These are phyloP conservation scores for Ophioninae sp. DNA, from an alignment of 2,888 invertebrate genomes.

Conservation along the genomic window DNA sequence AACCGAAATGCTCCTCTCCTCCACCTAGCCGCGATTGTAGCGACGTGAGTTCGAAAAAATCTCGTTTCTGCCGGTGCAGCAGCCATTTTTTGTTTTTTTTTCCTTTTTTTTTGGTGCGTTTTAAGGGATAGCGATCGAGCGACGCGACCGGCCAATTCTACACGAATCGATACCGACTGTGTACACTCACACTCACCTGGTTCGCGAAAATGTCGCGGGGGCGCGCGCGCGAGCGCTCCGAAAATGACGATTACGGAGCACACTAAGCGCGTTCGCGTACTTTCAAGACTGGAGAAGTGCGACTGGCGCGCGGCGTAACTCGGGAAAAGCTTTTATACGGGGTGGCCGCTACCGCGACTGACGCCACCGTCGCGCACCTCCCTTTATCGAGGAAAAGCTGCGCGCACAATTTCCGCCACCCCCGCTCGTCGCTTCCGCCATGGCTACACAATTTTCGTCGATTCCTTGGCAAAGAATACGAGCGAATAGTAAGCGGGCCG, in stretches of 20 bases:
- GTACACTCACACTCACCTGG: constrained; percentile 19
- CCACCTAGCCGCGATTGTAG: no score
- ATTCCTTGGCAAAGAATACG: background rate
- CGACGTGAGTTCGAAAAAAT: no score
- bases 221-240: constrained; percentile 35
- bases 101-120: no score
- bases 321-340: constrained; percentile 78
- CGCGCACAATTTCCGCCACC: constrained; percentile 64
- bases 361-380: background rate
- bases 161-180: background rate
- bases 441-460: constrained; percentile 43
- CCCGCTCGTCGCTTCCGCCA: constrained; percentile 57
- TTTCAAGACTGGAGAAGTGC: constrained; percentile 68
- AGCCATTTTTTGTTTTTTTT: no score
- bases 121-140: background rate
- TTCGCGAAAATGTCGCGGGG: constrained; percentile 26
- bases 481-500: no score
- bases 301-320: constrained; percentile 76
- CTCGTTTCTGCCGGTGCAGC: no score
- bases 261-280: constrained; percentile 55
- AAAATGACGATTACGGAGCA: constrained; percentile 23
- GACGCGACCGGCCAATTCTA: background rate
- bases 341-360: constrained; percentile 19
- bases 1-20: constrained; percentile 27
- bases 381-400: constrained; percentile 68